Base-by-base conservation (phyloP, 2,113 vertebrate genomes). In the Neolamprologus toae region DNA sequence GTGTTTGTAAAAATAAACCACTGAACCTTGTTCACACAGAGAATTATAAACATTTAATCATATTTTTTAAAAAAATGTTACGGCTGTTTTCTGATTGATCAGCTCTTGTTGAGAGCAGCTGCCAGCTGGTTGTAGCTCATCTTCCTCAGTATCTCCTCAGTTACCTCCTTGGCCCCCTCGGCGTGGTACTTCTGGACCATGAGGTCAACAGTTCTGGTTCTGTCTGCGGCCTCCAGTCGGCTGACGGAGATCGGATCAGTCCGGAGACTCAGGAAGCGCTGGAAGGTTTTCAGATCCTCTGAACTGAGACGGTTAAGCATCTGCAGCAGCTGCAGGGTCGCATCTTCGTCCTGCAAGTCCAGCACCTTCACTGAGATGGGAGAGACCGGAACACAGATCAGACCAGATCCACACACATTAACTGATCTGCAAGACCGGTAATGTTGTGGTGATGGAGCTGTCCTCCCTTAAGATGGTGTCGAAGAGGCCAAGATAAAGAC, bases 181-280 rank as follows among this genome's bases (percentile, higher is more conserved):
- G 21, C 8, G 1, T 51, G 83, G 68, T 88, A 85, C 47, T 88
- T 73, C 80, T 85, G 86, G 12, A 90, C 80, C 89, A 90, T 90
- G 37, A 80, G 13, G 17, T 78, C 57, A 40, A 85, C 40, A 2
- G 80, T 90, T 40, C 17, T 82, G 45, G 33, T 51, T 33, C 68
- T 82, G 86, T 79, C 66, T 13, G 78, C 82, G 0, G 21, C 31
- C 28, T 88, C 83, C 83, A 90, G 31, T 2, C 4, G 55, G 31
- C 80, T 23, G 9, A 42, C 8, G 0, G 82, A 40, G 57, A 90
- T 79, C 1, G 82, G 35, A 17, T 90, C 9, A 2, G 35, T 4
- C 35, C 3, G 47, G 9, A 68, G 31, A 61, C 21, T 68, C 79
- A 88, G 80, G 12, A 57, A 28, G 10, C 4, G 8, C 57, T 88